Conservation (phyloP, 1,140 invertebrate genomes). For the Drosophila sturtevanti region DNA sequence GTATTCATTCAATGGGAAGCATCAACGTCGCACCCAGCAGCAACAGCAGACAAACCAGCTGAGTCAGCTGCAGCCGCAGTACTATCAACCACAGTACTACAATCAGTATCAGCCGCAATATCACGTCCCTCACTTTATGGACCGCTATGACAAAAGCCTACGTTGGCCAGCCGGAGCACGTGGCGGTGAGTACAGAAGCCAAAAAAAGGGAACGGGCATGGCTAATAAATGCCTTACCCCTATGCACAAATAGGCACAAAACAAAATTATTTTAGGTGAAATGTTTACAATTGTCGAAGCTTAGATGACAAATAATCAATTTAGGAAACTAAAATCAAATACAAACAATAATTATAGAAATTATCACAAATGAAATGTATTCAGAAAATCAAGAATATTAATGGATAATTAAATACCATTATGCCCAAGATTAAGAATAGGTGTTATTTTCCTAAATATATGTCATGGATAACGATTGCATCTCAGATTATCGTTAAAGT, state of each 20-base stretch:
- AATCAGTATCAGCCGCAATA: conserved; percentile 74
- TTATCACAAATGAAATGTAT: no score
- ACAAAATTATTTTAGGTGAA: background rate
- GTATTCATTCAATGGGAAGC: conserved; percentile 73
- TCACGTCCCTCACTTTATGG: conserved; percentile 73
- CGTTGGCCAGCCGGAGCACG: conserved; percentile 68
- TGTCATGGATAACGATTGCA: no score
- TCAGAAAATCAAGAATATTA: no score
- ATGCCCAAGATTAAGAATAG: no score
- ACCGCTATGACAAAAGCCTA: conserved; percentile 80
- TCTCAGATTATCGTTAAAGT: no score
- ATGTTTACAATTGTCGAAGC: no score
- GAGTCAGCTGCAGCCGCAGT: conserved; percentile 68
- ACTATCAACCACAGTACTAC: conserved; percentile 65
- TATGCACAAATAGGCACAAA: background rate
- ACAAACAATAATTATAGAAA: no score
- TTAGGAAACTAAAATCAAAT: background rate
- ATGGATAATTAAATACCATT: no score
- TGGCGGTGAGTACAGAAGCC: conserved; percentile 47
- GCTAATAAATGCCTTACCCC: background rate
- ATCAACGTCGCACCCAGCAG: conserved; percentile 71
- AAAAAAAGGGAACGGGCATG: background rate
- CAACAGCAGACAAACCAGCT: conserved; percentile 69
- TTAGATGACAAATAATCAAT: background rate
- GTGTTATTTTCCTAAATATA: no score